Conservation (phyloP, 2,797 vertebrate species). For the Arrhamphus sclerolepis region DNA sequence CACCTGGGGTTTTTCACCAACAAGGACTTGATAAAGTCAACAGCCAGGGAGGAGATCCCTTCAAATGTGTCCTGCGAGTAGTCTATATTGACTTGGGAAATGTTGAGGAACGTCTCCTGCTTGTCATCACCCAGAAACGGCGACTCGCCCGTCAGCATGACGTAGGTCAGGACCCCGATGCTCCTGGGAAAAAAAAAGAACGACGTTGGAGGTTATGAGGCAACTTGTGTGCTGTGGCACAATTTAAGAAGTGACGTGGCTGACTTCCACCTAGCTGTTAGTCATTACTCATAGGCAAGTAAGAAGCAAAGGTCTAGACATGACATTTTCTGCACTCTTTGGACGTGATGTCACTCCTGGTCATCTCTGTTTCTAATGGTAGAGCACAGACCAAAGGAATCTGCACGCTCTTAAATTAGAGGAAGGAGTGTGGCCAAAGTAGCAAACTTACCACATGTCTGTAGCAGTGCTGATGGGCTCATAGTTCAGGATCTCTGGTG, state of each 20-base stretch:
- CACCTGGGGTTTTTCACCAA: slow-evolving; percentile 85
- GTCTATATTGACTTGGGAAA: slow-evolving; percentile 84
- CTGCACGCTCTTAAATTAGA: slow-evolving; percentile 6
- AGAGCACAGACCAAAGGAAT: slow-evolving; percentile 6
- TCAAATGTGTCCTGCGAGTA: slow-evolving; percentile 83
- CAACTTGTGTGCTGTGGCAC: slow-evolving; percentile 5
- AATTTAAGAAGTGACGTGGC: neutral
- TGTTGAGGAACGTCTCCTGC: slow-evolving; percentile 87
- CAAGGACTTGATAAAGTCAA: slow-evolving; percentile 85
- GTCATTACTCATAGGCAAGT: slow-evolving; percentile 12
- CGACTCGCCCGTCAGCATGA: slow-evolving; percentile 86
- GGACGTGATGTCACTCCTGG: slow-evolving; percentile 19
- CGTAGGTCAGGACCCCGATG: slow-evolving; percentile 81
- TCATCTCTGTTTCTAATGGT: slow-evolving; percentile 5
- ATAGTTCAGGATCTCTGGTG: slow-evolving; percentile 86
- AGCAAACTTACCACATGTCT: slow-evolving; percentile 86
- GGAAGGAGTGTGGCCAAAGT: slow-evolving; percentile 14
- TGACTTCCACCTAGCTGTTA: neutral
- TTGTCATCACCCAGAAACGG: slow-evolving; percentile 84
- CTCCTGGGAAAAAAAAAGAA: slow-evolving; percentile 69
- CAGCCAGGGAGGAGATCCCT: slow-evolving; percentile 80
- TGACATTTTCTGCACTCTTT: neutral
- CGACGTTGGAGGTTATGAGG: slow-evolving; percentile 4
- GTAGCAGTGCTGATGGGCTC: slow-evolving; percentile 86
- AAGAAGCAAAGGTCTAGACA: slow-evolving; percentile 30